Evolutionary conservation across 2,113 vertebrate species (phyloP).

Genomic region (Baryphthengus martii): DNA sequence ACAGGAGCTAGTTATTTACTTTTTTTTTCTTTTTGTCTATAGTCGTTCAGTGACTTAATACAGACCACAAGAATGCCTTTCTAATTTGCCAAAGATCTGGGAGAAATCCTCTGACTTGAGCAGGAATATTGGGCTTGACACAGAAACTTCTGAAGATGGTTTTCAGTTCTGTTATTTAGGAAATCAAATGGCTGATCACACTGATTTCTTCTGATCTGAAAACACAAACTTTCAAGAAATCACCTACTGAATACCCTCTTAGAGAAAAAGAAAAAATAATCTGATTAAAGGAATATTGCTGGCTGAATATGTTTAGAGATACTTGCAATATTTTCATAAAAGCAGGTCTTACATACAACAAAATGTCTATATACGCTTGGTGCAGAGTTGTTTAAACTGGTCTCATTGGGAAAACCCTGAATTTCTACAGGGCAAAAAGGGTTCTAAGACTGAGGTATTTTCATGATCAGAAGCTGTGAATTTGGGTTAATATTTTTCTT

Average conservation of each 20-base stretch:
- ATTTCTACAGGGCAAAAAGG: neutral
- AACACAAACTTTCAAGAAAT: neutral
- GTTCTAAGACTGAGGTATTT: neutral
- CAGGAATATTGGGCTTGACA: neutral
- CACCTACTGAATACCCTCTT: neutral
- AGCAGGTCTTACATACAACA: neutral
- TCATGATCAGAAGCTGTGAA: neutral
- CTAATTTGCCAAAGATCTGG: neutral
- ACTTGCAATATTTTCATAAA: neutral
- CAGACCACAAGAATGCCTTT: slow-evolving; percentile 29
- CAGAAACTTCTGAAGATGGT: neutral
- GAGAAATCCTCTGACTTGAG: neutral
- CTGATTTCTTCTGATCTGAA: neutral
- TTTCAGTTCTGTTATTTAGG: neutral
- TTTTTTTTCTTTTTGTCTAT: neutral
- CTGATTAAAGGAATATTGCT: neutral
- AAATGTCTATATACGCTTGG: neutral
- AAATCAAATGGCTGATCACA: neutral
- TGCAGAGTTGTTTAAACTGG: neutral
- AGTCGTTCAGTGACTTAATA: neutral
- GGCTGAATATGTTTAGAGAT: neutral
- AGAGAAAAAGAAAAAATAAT: neutral
- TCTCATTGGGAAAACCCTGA: neutral
- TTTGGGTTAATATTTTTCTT: neutral
- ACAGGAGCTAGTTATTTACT: neutral